Evolutionary conservation across 2,113 vertebrate species (phyloP).

Genomic region (Channa argus): DNA sequence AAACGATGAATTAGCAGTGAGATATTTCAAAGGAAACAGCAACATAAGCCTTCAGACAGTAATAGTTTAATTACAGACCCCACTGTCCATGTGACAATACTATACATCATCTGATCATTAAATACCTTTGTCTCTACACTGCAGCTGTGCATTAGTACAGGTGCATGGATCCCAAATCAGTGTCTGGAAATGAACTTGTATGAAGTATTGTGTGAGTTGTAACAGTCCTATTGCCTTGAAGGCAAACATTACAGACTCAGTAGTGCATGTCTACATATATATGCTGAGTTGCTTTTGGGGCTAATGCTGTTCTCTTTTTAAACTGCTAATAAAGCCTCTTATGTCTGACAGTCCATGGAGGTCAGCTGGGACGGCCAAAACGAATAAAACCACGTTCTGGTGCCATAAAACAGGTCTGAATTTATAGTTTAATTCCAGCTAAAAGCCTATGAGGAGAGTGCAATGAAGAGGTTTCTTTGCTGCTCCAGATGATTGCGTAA

Average conservation of each 20-base stretch:
- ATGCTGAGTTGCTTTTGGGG: constrained; percentile 3
- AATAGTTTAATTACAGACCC: constrained; percentile 52
- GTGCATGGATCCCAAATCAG: neutral
- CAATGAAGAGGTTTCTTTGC: constrained; percentile 51
- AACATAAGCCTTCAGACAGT: constrained; percentile 52
- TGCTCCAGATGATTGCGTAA: constrained; percentile 47
- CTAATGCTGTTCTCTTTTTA: constrained; percentile 23
- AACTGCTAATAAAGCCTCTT: constrained; percentile 18
- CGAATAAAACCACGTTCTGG: neutral
- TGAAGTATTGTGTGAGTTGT: constrained; percentile 10
- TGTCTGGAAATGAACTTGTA: neutral
- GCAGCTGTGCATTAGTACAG: constrained; percentile 9
- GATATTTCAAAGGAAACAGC: constrained; percentile 55
- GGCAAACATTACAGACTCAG: constrained; percentile 14
- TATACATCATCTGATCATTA: constrained; percentile 30
- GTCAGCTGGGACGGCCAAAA: constrained; percentile 27
- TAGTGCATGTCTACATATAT: constrained; percentile 29
- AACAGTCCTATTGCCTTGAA: constrained; percentile 9
- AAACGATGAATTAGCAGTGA: constrained; percentile 78
- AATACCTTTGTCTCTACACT: constrained; percentile 8
- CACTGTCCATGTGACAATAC: constrained; percentile 16
- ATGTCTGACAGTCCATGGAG: constrained; percentile 6
- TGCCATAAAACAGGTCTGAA: constrained; percentile 35
- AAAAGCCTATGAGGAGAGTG: constrained; percentile 25
- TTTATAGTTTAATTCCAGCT: constrained; percentile 59